Base-by-base conservation (phyloP, 2,797 vertebrate genomes). In the Labeo calbasu region DNA sequence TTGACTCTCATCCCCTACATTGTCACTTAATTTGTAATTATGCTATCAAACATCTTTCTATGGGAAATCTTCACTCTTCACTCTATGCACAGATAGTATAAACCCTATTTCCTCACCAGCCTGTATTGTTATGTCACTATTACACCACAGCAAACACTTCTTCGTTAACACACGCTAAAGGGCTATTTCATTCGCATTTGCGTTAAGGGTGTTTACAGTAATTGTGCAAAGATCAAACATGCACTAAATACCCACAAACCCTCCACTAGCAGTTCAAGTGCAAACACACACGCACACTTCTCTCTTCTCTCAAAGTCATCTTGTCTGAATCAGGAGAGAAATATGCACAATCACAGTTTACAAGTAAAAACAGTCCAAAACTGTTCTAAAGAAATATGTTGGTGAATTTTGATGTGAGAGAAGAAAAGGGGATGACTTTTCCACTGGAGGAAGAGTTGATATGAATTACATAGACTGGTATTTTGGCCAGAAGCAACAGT, bases 201-300 rank as follows among this genome's bases (percentile, higher is more conserved):
- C 11, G 11, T 61, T 61, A 5, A 63, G 70, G 61, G 76, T 46
- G 78, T 83, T 84, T 85, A 82, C 57, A 63, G 70, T 61, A 32
- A 77, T 32, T 43, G 53, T 83, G 69, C 71, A 88, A 83, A 86
- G 77, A 85, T 82, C 77, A 77, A 78, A 77, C 76, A 86, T 85
- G 17, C 69, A 72, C 68, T 78, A 75, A 79, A 87, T 76, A 77
- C 17, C 32, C 28, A 69, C 28, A 53, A 36, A 66, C 28, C 28
- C 51, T 65, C 25, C n/a, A 51, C 59, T 78, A 46, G 28, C 48
- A 69, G 23, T 55, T 46, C 5, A 0, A 81, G 19, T 55, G 28
- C 55, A 66, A 53, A 77, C 50, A 84, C 14, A 59, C 32, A 83
- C 57, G 75, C 59, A 32, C 23, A 21, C 43, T 13, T 13, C 46